Evolutionary conservation across 1,140 invertebrate genomes (phyloP), one percentile per base, ranked within the genome.

Genomic region (Orussus abietinus): DNA sequence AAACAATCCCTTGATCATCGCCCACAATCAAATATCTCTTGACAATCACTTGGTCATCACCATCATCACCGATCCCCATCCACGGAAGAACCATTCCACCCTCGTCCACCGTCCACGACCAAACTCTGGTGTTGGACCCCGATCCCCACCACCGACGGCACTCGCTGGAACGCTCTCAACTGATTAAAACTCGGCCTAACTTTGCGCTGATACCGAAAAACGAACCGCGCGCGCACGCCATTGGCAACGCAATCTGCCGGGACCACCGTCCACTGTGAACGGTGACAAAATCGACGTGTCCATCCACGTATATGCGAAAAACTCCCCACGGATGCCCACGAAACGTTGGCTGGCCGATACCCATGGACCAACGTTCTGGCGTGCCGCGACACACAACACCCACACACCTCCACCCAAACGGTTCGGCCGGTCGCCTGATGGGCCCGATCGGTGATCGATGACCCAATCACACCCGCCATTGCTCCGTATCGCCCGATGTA

Each of bases 51-150:
- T n/a, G n/a, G n/a, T n/a, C n/a, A n/a, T n/a, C n/a, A n/a, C n/a
- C n/a, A n/a, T n/a, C n/a, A n/a, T n/a, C n/a, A n/a, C n/a, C n/a
- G n/a, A n/a, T n/a, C n/a, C n/a, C n/a, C n/a, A n/a, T n/a, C n/a
- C n/a, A 34, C 35, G 19, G n/a, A 31, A 29, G 11, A 35, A 42
- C 19, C n/a, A 37, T 31, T 33, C 15, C 12, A 15, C 11, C 15
- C 38, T 45, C 28, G 30, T 49, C 21, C 32, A 37, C 39, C 26
- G 32, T 30, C 14, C 5, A n/a, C 10, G 31, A 26, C 25, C 25
- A 29, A 39, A 32, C 13, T 46, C 49, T 54, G 61, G 51, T 58
- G 63, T 57, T 57, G 61, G 57, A 45, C 53, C 52, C 45, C 34
- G 33, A 51, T 51, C 50, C 22, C 11, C 33, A 36, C 33, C n/a